Base-by-base conservation (phyloP, 2,797 vertebrate species). In the Carcharodon carcharias region DNA sequence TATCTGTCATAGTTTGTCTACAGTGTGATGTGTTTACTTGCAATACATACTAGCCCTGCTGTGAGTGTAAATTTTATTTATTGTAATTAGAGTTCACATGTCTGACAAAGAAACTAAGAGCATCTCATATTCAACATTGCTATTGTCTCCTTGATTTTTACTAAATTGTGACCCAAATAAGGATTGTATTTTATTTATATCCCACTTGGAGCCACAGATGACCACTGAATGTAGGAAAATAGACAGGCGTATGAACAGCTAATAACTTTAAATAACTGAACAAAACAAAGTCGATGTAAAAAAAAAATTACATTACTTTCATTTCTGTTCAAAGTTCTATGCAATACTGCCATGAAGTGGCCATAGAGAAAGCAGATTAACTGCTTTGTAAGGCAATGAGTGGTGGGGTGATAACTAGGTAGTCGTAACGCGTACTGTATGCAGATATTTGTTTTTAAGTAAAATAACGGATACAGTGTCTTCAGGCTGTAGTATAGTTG, bases 11-110 rank as follows among this genome's bases (percentile, higher is more conserved):
- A 40, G 94, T 56, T 95, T 73, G 94, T 95, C 69, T 96, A 94
- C 88, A 96, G 97, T 97, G n/a, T 96, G 97, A 98, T 97, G 97
- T 98, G 98, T 98, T 98, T 98, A 98, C 97, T 97, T 98, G 97
- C 97, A 96, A 97, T 97, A 98, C 98, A 97, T 97, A 98, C 97
- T 98, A 97, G 97, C 97, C 96, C 87, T 54, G 96, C 97, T 96
- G 97, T 97, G 97, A 97, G 97, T 98, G 97, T 97, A 96, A 93
- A 97, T 97, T 98, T 97, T 98, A 98, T 98, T 98, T 98, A 98
- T 98, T 97, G 96, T 96, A 97, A 97, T 98, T 97, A 35, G 96
- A 97, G 97, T 97, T 97, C 95, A 96, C 96, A 96, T 97, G 96
- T 96, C 97, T 97, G 97, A 97, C 96, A 97, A 96, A 96, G 96